These are phyloP conservation scores for Peromyscus melanophrys DNA, from an alignment of 2,797 vertebrate genomes.

Conservation along the genomic window DNA sequence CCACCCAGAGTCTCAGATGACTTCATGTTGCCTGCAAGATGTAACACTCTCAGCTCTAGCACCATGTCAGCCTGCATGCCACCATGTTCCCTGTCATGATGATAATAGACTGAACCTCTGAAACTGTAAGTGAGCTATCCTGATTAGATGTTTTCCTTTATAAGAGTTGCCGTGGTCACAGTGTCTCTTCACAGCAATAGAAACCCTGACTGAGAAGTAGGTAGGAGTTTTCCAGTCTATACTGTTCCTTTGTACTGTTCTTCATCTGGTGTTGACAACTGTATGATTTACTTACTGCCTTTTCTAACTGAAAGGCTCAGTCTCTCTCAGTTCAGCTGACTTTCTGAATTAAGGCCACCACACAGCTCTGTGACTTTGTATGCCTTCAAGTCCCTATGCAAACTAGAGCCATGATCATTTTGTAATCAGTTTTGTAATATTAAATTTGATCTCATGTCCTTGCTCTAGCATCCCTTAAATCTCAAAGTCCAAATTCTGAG, in stretches of 20 bases:
- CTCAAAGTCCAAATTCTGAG: background rate
- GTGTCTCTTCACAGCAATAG: background rate
- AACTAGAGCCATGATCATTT: background rate
- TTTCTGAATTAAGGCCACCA: conserved; percentile 9
- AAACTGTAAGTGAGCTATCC: background rate
- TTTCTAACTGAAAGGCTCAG: background rate
- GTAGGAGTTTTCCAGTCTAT: background rate
- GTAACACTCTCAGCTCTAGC: background rate
- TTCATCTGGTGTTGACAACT: conserved; percentile 28
- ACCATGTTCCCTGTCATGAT: background rate
- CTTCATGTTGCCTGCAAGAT: background rate
- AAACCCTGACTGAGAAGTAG: background rate
- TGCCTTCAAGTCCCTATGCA: conserved; percentile 13
- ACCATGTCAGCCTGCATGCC: background rate
- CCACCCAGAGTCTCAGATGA: background rate
- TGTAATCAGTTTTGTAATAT: conserved; percentile 6
- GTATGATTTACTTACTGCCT: background rate
- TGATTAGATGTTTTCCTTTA: background rate
- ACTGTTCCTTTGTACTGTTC: background rate
- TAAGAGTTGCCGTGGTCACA: background rate
- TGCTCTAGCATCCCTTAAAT: background rate
- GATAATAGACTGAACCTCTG: background rate
- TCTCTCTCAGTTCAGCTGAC: background rate
- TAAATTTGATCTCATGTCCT: conserved; percentile 14
- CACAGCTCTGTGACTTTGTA: background rate